Evolutionary conservation across 2,888 invertebrate genomes (phyloP).

Genomic region (Noctua pronuba): DNA sequence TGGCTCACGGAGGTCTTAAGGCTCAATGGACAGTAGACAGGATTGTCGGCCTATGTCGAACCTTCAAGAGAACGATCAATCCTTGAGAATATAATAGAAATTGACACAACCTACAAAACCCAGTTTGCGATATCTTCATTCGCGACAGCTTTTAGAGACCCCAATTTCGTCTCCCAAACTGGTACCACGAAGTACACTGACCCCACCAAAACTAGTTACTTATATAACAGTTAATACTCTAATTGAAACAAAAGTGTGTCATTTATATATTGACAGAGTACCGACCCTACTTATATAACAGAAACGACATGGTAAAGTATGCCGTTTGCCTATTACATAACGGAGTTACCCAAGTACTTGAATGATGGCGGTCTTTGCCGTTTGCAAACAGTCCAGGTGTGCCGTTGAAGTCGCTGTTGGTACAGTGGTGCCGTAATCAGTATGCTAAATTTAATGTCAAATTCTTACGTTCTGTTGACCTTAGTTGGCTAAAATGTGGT

Average conservation of each 20-base stretch:
- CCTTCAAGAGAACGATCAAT: not conserved
- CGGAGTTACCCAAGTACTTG: constrained; percentile 44
- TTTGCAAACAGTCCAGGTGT: constrained; percentile 33
- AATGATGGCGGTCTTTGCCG: constrained; percentile 35
- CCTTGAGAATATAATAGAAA: not conserved
- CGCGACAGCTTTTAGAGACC: not conserved
- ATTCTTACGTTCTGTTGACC: constrained; percentile 28
- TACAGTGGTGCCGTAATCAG: constrained; percentile 30
- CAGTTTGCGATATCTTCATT: not conserved
- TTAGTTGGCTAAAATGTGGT: constrained; percentile 17
- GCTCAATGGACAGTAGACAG: not conserved
- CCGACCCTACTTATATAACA: constrained; percentile 58
- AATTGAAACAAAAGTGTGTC: constrained; percentile 64
- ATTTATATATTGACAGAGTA: constrained; percentile 55
- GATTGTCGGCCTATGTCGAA: not conserved
- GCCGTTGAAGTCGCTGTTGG: constrained; percentile 10
- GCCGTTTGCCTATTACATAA: constrained; percentile 53
- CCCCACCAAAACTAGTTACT: constrained; percentile 15
- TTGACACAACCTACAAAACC: not conserved
- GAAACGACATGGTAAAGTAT: constrained; percentile 54
- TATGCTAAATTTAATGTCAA: constrained; percentile 7
- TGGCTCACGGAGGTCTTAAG: not conserved
- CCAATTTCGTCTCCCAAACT: not conserved
- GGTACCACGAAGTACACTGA: constrained; percentile 21
- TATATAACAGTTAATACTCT: constrained; percentile 52